Conservation (phyloP, 2,797 vertebrate genomes). For the Pseudochirops corinnae region DNA sequence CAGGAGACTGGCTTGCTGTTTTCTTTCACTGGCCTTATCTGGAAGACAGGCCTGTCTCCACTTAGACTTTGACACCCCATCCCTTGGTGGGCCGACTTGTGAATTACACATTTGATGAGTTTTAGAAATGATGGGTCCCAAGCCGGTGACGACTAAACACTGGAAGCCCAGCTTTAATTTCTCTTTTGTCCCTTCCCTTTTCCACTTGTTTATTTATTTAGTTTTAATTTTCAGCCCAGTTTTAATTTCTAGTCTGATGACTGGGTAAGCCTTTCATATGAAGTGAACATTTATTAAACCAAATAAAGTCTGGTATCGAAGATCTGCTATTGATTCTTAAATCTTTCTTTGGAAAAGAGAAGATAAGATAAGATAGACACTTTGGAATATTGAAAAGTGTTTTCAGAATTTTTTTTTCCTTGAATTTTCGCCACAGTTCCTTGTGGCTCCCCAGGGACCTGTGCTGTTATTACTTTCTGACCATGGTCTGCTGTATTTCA, state of each 20-base stretch:
- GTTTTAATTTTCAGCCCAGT: too few species aligned
- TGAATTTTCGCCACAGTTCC: not conserved
- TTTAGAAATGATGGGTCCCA: not conserved
- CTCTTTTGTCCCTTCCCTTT: not conserved
- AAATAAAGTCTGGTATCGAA: not conserved
- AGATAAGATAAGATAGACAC: not conserved
- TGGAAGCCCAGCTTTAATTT: not conserved
- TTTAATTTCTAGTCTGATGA: not conserved
- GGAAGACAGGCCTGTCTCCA: not conserved
- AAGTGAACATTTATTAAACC: not conserved
- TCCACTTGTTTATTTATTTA: too few species aligned
- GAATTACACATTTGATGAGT: not conserved
- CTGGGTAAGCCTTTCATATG: not conserved
- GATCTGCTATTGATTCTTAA: not conserved
- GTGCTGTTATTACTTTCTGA: not conserved
- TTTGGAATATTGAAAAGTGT: not conserved
- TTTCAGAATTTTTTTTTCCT: not conserved
- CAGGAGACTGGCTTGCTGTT: not conserved
- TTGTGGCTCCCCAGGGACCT: not conserved
- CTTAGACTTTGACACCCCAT: not conserved
- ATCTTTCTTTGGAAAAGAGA: not conserved
- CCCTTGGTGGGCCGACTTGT: not conserved
- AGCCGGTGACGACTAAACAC: rapidly evolving
- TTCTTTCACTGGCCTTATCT: not conserved
- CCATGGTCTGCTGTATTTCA: not conserved